A percentile compares a stretch with the other conserved stretches of the same genome.
Evolutionary conservation across 2,797 vertebrate species (phyloP).

Genomic region (Coranthus polyacanthus): DNA sequence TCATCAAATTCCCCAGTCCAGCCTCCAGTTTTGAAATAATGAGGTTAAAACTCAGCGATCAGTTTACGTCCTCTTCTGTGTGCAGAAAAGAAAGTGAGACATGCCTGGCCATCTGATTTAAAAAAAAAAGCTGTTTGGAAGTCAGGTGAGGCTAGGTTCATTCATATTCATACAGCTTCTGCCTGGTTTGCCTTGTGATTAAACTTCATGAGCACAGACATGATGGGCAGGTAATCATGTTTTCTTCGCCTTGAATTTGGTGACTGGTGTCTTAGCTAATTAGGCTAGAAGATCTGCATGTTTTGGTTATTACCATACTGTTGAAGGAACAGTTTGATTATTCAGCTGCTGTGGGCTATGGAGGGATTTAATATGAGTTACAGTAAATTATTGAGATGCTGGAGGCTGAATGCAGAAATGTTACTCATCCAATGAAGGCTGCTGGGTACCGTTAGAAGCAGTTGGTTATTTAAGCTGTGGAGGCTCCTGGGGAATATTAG

Average conservation of each 20-base stretch:
- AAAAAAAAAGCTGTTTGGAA: neutral
- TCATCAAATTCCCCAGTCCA: conserved; percentile 13
- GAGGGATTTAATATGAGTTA: conserved; percentile 56
- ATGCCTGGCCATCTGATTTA: too few relatives aligned
- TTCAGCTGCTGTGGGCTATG: conserved; percentile 44
- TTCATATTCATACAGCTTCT: conserved; percentile 13
- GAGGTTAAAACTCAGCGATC: neutral
- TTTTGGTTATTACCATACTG: conserved; percentile 26
- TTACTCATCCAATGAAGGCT: conserved; percentile 47
- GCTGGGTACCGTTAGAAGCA: conserved; percentile 36
- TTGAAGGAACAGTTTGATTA: conserved; percentile 53
- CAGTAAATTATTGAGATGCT: conserved; percentile 66
- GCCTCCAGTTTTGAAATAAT: conserved; percentile 21
- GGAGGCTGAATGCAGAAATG: conserved; percentile 47
- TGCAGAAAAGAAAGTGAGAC: conserved; percentile 4
- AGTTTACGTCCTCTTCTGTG: conserved; percentile 10
- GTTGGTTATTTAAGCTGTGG: conserved; percentile 22
- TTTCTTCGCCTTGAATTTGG: conserved; percentile 4
- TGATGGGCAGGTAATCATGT: conserved; percentile 16
- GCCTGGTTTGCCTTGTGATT: neutral
- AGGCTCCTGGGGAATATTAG: conserved; percentile 29
- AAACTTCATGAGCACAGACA: neutral
- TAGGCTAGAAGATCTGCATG: conserved; percentile 1
- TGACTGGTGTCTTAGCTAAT: conserved; percentile 27
- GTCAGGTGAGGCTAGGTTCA: conserved; percentile 8